phyloP scores from a whole-genome alignment of 2,797 vertebrate genomes.

The Melanotaenia nigrans region DNA sequence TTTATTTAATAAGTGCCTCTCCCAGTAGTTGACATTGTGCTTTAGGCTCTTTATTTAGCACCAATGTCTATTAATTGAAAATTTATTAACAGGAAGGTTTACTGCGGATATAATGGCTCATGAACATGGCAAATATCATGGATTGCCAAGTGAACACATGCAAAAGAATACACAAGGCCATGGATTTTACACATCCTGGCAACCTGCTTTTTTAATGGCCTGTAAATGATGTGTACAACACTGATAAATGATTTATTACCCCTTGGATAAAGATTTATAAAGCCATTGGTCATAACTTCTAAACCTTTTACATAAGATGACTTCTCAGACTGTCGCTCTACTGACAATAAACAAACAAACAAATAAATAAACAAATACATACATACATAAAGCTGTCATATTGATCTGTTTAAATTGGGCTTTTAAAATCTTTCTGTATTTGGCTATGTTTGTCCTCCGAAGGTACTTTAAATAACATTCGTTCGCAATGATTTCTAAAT shows the following conservation, averaged over 20 bases:
- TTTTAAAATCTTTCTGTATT: neutral
- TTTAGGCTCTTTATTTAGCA: neutral
- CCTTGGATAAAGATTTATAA: constrained; percentile 5
- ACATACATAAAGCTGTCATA: neutral
- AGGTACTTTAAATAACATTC: neutral
- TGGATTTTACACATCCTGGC: neutral
- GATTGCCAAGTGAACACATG: neutral
- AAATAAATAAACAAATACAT: too few species aligned
- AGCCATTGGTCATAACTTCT: neutral
- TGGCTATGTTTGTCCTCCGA: neutral
- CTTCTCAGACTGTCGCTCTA: neutral
- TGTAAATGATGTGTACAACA: neutral
- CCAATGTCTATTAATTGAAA: constrained; percentile 1
- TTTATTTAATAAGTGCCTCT: neutral
- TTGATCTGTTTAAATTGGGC: neutral
- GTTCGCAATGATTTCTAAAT: neutral
- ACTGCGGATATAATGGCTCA: neutral
- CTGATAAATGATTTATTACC: neutral
- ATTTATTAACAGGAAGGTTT: neutral
- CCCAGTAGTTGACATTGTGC: neutral
- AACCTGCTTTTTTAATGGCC: neutral
- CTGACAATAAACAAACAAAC: too few species aligned
- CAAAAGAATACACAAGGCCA: neutral
- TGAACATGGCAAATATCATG: neutral
- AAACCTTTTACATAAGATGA: constrained; percentile 2